These are phyloP conservation scores for Stenchaetothrips biformis DNA, from an alignment of 2,888 invertebrate species.

Conservation along the genomic window DNA sequence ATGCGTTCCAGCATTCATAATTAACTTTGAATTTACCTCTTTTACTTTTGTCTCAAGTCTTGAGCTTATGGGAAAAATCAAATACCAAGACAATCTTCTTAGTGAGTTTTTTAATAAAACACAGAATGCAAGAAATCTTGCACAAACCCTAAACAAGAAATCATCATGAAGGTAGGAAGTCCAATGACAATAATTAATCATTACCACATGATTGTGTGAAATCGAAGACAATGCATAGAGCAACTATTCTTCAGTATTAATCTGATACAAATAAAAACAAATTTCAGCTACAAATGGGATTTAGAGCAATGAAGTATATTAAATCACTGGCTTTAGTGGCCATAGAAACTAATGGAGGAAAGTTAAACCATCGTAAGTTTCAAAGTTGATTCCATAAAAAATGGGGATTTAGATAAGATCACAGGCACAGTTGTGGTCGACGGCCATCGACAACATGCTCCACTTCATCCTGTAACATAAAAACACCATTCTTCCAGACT, in stretches of 20 bases:
- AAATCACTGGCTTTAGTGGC: not conserved
- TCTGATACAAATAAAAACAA: not conserved
- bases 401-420: not conserved
- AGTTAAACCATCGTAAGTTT: not conserved
- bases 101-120: not conserved
- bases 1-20: not conserved
- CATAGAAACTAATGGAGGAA: not conserved
- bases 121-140: conserved; percentile 2
- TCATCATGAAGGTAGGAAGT: not conserved
- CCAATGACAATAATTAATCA: not conserved
- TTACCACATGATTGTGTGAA: not conserved
- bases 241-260: not conserved
- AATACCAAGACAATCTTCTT: not conserved
- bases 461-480: conserved; percentile 23
- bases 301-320: not conserved
- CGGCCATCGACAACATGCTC: not conserved
- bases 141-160: not conserved
- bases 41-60: too few species aligned
- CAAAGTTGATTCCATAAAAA: not conserved
- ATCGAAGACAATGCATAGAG: not conserved
- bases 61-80: not conserved
- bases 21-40: not conserved
- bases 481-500: conserved; percentile 18
- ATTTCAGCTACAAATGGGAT: not conserved
- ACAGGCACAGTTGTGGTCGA: conserved; percentile 13